phyloP scores from a whole-genome alignment of 2,888 invertebrate genomes.

The Caenorhabditis sp. region DNA sequence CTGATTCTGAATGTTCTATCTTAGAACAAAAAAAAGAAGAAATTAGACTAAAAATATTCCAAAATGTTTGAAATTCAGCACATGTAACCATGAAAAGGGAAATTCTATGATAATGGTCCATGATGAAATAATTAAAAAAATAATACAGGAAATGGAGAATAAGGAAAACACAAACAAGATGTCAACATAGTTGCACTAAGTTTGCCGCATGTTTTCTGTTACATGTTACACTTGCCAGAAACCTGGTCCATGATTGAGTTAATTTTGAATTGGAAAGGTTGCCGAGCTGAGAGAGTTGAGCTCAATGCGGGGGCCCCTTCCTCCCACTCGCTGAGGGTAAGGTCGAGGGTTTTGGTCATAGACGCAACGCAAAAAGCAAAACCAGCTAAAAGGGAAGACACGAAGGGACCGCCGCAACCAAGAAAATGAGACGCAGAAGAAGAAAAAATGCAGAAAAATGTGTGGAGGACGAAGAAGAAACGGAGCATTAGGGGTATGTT shows the following conservation, averaged over 20 bases:
- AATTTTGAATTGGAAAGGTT: constrained; percentile 29
- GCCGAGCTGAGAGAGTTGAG: not conserved
- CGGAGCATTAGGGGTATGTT: constrained; percentile 49
- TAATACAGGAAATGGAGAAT: not conserved
- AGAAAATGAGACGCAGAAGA: constrained; percentile 48
- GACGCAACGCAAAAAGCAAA: constrained; percentile 54
- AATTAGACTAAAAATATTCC: too few species aligned
- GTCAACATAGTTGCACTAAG: constrained; percentile 17
- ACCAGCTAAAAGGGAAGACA: constrained; percentile 33
- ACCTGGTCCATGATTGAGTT: constrained; percentile 23
- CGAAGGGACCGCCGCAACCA: constrained; percentile 39
- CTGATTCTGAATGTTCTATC: constrained; percentile 14
- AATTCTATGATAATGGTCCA: too few species aligned
- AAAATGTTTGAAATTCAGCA: too few species aligned
- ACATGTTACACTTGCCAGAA: constrained; percentile 19
- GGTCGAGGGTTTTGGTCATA: constrained; percentile 34
- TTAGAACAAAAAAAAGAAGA: too few species aligned
- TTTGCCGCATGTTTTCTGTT: constrained; percentile 1
- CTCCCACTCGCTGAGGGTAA: constrained; percentile 10
- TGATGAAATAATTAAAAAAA: too few species aligned
- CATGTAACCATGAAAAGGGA: too few species aligned
- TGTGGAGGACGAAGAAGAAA: constrained; percentile 32
- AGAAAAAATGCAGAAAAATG: constrained; percentile 38
- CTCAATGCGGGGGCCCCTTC: not conserved
- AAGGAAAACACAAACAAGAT: constrained; percentile 4